Conservation (phyloP, 2,113 vertebrate species). For the Lepisosteus osseus region DNA sequence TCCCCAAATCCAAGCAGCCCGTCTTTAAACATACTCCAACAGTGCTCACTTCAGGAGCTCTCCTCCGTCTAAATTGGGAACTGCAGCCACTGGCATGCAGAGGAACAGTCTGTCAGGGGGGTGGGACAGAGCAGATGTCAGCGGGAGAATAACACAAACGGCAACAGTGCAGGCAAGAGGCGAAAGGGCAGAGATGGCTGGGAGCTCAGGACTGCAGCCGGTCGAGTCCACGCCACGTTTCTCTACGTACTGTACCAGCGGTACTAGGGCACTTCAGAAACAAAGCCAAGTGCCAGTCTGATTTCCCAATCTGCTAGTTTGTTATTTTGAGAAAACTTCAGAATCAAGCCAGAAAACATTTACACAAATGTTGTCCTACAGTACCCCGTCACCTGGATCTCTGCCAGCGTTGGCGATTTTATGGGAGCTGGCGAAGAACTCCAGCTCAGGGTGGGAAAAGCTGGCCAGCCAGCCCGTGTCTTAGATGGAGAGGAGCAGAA, state of each 20-base stretch:
- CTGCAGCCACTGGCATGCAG: constrained; percentile 36
- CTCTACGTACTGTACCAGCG: not conserved
- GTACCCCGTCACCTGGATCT: no score
- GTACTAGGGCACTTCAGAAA: not conserved
- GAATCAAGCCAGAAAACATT: no score
- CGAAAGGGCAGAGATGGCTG: constrained; percentile 15
- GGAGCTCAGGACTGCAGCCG: constrained; percentile 17
- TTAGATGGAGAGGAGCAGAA: no score
- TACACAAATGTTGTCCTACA: no score
- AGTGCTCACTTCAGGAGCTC: constrained; percentile 17
- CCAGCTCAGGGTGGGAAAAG: no score
- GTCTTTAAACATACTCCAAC: constrained; percentile 24
- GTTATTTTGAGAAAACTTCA: no score
- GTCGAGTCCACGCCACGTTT: not conserved
- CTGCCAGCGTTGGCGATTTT: no score
- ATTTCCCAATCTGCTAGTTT: no score
- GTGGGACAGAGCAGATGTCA: constrained; percentile 21
- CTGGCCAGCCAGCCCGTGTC: no score
- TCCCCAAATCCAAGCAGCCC: not conserved
- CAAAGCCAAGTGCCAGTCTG: not conserved
- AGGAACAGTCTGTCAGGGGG: constrained; percentile 27
- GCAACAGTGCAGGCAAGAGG: constrained; percentile 7
- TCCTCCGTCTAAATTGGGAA: constrained; percentile 56
- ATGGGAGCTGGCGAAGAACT: no score
- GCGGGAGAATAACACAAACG: constrained; percentile 21